phyloP scores from a whole-genome alignment of 2,113 vertebrate genomes.

The Sarotherodon lohbergeri region DNA sequence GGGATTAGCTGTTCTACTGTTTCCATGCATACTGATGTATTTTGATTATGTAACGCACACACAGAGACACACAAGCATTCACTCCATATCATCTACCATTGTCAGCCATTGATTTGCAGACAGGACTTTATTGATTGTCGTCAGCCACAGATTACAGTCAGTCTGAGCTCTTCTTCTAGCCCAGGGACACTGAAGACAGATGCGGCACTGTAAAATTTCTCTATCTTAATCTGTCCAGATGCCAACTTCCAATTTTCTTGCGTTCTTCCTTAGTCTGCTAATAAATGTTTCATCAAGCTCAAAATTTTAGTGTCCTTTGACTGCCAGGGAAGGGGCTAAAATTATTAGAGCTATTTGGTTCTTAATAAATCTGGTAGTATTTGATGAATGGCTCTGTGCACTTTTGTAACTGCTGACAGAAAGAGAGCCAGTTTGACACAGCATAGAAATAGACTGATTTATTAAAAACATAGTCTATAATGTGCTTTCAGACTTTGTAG shows the following conservation, averaged over 20 bases:
- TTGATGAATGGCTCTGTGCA: slow-evolving; percentile 49
- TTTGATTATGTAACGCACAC: slow-evolving; percentile 6
- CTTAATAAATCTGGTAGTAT: slow-evolving; percentile 41
- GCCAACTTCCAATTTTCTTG: neutral
- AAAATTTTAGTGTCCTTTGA: slow-evolving; percentile 16
- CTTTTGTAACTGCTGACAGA: slow-evolving; percentile 36
- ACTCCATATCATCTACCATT: slow-evolving; percentile 19
- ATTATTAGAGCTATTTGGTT: slow-evolving; percentile 37
- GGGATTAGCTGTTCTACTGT: neutral
- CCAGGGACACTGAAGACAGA: slow-evolving; percentile 1
- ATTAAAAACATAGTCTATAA: slow-evolving; percentile 42
- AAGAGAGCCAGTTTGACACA: neutral
- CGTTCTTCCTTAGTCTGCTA: neutral
- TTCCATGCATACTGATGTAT: neutral
- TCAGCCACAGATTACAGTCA: slow-evolving; percentile 43
- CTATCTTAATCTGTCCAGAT: slow-evolving; percentile 20
- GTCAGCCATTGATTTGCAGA: slow-evolving; percentile 44
- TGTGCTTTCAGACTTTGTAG: slow-evolving; percentile 35
- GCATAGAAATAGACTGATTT: slow-evolving; percentile 49
- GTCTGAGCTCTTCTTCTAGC: slow-evolving; percentile 7
- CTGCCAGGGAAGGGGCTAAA: neutral
- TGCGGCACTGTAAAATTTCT: neutral
- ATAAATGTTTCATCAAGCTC: slow-evolving; percentile 9
- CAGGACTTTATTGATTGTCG: slow-evolving; percentile 42
- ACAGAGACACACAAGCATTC: neutral